phyloP scores from a whole-genome alignment of 2,113 vertebrate genomes.

The Pachycephala philippinensis region DNA sequence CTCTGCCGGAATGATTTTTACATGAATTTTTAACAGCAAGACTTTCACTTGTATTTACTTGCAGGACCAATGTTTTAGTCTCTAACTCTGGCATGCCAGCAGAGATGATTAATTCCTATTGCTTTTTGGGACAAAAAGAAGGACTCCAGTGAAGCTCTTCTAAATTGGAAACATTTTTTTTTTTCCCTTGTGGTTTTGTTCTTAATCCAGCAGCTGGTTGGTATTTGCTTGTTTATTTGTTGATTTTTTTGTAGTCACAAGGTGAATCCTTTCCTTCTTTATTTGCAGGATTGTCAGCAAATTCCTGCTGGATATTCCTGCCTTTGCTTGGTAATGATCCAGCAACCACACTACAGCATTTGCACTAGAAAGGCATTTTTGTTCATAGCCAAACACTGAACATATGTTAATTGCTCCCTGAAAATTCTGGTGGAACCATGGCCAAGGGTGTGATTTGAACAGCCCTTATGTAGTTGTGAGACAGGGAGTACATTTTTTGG shows the following conservation, averaged over 20 bases:
- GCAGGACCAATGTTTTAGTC: not conserved
- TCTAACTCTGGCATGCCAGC: not conserved
- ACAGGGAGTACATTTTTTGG: not conserved
- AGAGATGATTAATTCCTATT: not conserved
- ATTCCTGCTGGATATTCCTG: not conserved
- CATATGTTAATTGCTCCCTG: not conserved
- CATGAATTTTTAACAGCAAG: not conserved
- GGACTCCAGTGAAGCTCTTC: not conserved
- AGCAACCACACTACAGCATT: not conserved
- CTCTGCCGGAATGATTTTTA: not conserved
- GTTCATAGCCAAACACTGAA: not conserved
- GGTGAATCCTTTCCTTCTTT: not conserved
- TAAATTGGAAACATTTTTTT: not conserved
- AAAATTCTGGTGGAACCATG: not conserved
- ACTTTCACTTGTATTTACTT: not conserved
- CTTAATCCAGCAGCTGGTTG: not conserved
- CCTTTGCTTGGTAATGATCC: not conserved
- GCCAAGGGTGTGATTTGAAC: not conserved
- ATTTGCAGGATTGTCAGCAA: not conserved
- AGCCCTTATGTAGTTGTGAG: not conserved
- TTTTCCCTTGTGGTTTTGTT: not conserved
- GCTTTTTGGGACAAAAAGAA: not conserved
- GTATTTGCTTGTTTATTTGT: not conserved
- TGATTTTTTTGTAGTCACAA: not conserved
- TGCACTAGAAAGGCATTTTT: not conserved